A percentile compares a stretch with the other conserved stretches of the same genome.
phyloP scores from a whole-genome alignment of 2,888 invertebrate species.

The Apeira syringaria region DNA sequence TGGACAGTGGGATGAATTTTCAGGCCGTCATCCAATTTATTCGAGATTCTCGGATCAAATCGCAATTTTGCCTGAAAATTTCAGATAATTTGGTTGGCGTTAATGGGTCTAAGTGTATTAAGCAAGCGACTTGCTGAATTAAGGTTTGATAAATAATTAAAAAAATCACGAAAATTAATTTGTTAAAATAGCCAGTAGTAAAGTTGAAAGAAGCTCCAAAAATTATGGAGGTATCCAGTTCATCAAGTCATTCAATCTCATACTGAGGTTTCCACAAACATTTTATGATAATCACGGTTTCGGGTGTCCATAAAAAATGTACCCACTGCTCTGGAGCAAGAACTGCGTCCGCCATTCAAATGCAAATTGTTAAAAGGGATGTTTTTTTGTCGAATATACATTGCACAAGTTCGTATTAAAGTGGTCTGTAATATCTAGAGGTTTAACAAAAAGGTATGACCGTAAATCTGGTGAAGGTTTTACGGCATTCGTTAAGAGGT shows the following conservation, averaged over 20 bases:
- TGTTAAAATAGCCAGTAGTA: no score
- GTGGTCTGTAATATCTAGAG: slow-evolving; percentile 47
- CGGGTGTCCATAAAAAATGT: slow-evolving; percentile 52
- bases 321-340: slow-evolving; percentile 44
- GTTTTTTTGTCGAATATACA: slow-evolving; percentile 60
- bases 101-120: no score
- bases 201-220: no score
- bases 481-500: slow-evolving; percentile 47
- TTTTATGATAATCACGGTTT: slow-evolving; percentile 65
- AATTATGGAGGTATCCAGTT: slow-evolving; percentile 39
- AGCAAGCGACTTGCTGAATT: no score
- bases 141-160: no score
- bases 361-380: slow-evolving; percentile 62
- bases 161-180: no score
- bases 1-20: no score
- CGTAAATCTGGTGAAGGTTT: slow-evolving; percentile 48
- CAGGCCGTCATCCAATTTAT: no score
- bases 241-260: slow-evolving; percentile 47
- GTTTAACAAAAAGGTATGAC: slow-evolving; percentile 49
- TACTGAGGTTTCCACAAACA: slow-evolving; percentile 55
- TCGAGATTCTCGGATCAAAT: no score
- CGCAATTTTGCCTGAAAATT: no score
- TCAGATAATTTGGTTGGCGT: no score
- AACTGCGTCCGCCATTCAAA: slow-evolving; percentile 55
- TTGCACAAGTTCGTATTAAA: slow-evolving; percentile 47